Conservation (phyloP, 2,113 vertebrate genomes). For the Lophius piscatorius region DNA sequence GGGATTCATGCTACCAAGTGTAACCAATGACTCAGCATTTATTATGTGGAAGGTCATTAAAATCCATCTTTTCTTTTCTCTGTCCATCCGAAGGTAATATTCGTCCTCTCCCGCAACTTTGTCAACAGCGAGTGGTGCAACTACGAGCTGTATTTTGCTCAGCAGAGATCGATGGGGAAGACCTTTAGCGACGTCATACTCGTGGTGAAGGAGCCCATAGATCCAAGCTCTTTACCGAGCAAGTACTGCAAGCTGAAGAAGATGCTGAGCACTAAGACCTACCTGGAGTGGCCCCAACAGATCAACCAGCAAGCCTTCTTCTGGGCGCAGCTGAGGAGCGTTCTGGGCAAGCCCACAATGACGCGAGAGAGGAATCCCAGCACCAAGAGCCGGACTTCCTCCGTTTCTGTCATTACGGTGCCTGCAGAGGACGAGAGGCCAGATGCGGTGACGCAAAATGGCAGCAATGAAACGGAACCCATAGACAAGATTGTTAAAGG, state of each 20-base stretch:
- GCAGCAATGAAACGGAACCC: conserved; percentile 7
- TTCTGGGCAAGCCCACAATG: conserved; percentile 74
- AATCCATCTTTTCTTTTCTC: not conserved
- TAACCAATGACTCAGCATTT: too few species aligned
- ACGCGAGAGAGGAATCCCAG: conserved; percentile 24
- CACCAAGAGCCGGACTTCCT: conserved; percentile 39
- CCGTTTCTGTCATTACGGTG: conserved; percentile 40
- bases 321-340: conserved; percentile 83
- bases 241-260: conserved; percentile 85
- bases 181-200: conserved; percentile 82
- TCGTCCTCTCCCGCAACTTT: conserved; percentile 84
- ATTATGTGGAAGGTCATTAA: not conserved
- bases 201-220: conserved; percentile 84
- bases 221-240: conserved; percentile 77
- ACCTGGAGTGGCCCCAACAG: conserved; percentile 87
- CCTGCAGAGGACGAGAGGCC: conserved; percentile 20
- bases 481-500: not conserved
- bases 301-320: conserved; percentile 81
- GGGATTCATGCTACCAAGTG: too few species aligned
- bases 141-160: conserved; percentile 89
- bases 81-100: conserved; percentile 76
- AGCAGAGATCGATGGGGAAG: conserved; percentile 85
- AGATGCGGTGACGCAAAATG: not conserved
- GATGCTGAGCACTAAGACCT: conserved; percentile 84
- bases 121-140: conserved; percentile 91